Evolutionary conservation across 2,888 invertebrate genomes (phyloP), one percentile per base, ranked within the genome.

Genomic region (Liopterus haemorrhoidalis): DNA sequence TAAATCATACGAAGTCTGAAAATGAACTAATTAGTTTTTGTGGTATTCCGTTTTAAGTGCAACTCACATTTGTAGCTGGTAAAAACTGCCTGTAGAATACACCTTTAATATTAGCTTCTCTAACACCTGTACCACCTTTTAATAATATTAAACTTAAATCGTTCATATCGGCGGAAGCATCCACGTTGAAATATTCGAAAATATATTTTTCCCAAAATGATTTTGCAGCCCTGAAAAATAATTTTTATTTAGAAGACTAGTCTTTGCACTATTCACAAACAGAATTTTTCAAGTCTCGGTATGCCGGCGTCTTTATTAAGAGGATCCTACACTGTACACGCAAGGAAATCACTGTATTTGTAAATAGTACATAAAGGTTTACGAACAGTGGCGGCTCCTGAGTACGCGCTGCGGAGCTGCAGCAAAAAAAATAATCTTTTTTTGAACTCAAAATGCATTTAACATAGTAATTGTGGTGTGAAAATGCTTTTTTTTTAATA

Each of bases 171-270:
- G 71, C 60, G 0, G 92, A 92, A 4, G 78, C 69, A 59, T 96
- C 96, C 0, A 95, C 85, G 61, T 86, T 85, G 55, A 83, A 84
- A 63, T 87, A 88, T 68, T 96, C 94, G 57, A 74, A 78, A 20
- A 94, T 73, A 14, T 76, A 65, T 0, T 76, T 68, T 5, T 73
- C 70, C 92, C 92, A 96, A 11, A 75, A 70, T 3, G 70, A 64
- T 56, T 81, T 80, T 0, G 82, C 79, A 0, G 89, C 94, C 68
- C 67, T 66, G 43, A 43, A 60, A 55, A 28, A 9, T 20, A 24
- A 32, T 12, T 3, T 31, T 6, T n/a, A n/a, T 30, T 30, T 30
- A 8, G 5, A 5, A 5, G 9, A 3, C 12, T 14, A 32, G 15
- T 9, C n/a, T n/a, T n/a, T n/a, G n/a, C n/a, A n/a, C n/a, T n/a